Base-by-base conservation (phyloP, 1,140 invertebrate genomes). In the Telenomus remus region DNA sequence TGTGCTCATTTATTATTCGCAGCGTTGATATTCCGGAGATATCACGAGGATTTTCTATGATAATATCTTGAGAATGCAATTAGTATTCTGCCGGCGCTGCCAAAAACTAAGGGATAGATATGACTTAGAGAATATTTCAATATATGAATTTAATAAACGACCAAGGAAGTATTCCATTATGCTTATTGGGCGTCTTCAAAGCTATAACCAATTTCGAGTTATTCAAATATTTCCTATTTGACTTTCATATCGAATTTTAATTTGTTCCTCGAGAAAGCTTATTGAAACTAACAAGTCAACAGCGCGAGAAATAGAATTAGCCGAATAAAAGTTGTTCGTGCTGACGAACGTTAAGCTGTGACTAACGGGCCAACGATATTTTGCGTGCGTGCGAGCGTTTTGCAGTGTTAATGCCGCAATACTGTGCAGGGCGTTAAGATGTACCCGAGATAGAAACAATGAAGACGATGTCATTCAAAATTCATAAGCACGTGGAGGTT, bases 381-480 rank as follows among this genome's bases (percentile, higher is more conserved):
- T 75, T 50, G 57, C 72, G 72, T 75, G 72, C 64, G 72, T 49
- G 57, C 14, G 12, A 16, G 51, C 35, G 51, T 75, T 76, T 69
- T 54, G 55, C 47, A 65, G 64, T 76, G 65, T 65, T 76, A 76
- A 70, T 70, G 66, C 39, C 27, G 46, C 66, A 66, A 70, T 76
- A 70, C 59, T 42, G 59, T 13, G 63, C 12, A 7, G 35, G 44
- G 43, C 33, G 60, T 76, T 65, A 70, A 76, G 54, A 70, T 76
- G 65, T 61, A 59, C n/a, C 37, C n/a, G 4, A n/a, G 60, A 65
- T 65, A 70, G 70, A 76, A 76, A 76, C 73, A 76, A 76, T 76
- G 73, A 76, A 70, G 65, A 76, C 66, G 66, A 65, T 61, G 73
- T 61, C 73, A 56, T 76, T 70, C 60, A 60, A 70, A 76, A 76